Evolutionary conservation across 2,113 vertebrate species (phyloP), one percentile per base, ranked within the genome.

Genomic region (Sander lucioperca): DNA sequence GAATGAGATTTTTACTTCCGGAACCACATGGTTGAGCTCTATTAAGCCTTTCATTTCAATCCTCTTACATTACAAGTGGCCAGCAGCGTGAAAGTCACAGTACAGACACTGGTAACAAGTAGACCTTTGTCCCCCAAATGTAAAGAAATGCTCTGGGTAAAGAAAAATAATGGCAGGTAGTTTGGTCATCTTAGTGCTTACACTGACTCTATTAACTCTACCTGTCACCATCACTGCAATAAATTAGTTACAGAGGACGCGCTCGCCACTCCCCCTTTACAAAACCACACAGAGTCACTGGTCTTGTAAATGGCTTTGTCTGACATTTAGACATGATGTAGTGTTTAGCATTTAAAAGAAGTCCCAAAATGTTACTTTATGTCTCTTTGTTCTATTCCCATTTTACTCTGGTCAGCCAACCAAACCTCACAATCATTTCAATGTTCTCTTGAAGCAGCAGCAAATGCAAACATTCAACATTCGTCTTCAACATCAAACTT

Each of bases 241-340:
- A 64, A 85, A 86, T 83, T 65, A 71, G 65, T 77, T 65, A 74
- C 19, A 65, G 48, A 30, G 51, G 80, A 87, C 8, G 7, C 43
- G 19, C n/a, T 76, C 16, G 11, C 12, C 25, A 61, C 64, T 64
- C 27, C 21, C 54, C 45, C 15, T 75, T 74, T 48, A 50, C 21
- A 53, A 62, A 64, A 51, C 45, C 56, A 33, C 61, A 58, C n/a
- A 62, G 39, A 67, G 21, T 15, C 36, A 33, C 45, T 79, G 77
- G 54, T 67, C 48, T 88, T 79, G 25, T 58, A 74, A 89, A 83
- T 87, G 21, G 79, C 51, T 85, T 70, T 64, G 63, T 73, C 43
- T 83, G 77, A 65, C 81, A 85, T 88, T 90, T 85, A 70, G 47
- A 69, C 61, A 72, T 74, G 57, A 80, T 66, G 25, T 65, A 82